Percentiles rank a stretch among this genome's conserved stretches.
phyloP scores from a whole-genome alignment of 2,113 vertebrate genomes.

The Anarhynchus alexandrinus region DNA sequence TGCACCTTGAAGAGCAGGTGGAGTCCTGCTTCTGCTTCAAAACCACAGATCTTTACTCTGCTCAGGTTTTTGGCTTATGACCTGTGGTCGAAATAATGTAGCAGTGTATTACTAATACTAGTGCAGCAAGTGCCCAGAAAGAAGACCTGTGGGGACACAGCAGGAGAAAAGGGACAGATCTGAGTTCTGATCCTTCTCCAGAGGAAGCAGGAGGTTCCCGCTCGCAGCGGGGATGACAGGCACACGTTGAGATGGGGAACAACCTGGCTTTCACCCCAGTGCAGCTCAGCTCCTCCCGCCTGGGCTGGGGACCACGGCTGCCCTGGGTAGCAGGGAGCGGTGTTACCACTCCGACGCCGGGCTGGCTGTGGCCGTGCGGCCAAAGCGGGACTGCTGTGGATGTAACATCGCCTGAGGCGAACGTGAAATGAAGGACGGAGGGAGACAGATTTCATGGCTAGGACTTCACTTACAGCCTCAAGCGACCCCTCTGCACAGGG shows the following conservation, averaged over 20 bases:
- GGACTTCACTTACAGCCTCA: too few relatives aligned
- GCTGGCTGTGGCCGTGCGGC: too few relatives aligned
- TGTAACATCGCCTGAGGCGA: too few relatives aligned
- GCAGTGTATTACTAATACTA: neutral
- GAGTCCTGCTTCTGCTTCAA: neutral
- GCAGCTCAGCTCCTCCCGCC: too few relatives aligned
- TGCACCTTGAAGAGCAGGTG: neutral
- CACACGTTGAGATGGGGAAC: accelerated
- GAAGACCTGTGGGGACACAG: neutral
- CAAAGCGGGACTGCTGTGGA: too few relatives aligned
- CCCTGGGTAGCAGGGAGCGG: too few relatives aligned
- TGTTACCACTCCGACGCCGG: too few relatives aligned
- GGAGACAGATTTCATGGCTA: too few relatives aligned
- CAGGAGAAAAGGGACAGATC: neutral
- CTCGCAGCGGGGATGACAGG: accelerated
- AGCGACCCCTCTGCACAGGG: too few relatives aligned
- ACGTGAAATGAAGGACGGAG: too few relatives aligned
- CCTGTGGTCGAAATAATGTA: neutral
- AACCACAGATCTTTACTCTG: neutral
- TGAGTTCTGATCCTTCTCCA: neutral
- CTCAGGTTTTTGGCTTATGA: neutral
- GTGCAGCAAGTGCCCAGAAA: neutral
- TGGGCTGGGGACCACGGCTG: too few relatives aligned
- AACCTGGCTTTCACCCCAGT: too few relatives aligned
- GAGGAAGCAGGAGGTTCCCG: neutral